These are phyloP conservation scores for Coreius guichenoti DNA, from an alignment of 2,797 vertebrate species.

Conservation along the genomic window DNA sequence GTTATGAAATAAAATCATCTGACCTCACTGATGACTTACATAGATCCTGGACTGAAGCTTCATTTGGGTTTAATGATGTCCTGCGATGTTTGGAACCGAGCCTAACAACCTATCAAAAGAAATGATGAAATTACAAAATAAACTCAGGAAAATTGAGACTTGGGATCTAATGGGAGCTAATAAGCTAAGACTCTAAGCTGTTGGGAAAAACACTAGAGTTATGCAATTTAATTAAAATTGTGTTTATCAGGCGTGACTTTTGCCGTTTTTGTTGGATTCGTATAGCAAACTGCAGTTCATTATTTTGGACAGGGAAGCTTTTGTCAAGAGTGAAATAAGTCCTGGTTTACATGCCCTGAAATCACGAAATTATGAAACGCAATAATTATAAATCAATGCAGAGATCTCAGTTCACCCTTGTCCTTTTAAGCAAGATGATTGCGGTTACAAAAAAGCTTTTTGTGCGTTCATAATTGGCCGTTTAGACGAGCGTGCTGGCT, in stretches of 20 bases:
- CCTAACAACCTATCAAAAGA: slow-evolving; percentile 50
- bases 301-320: slow-evolving; percentile 31
- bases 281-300: background rate
- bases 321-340: slow-evolving; percentile 1
- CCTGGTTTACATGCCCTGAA: background rate
- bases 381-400: slow-evolving; percentile 17
- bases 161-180: slow-evolving; percentile 49
- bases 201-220: slow-evolving; percentile 51
- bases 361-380: background rate
- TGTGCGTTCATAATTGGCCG: slow-evolving; percentile 2
- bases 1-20: slow-evolving; percentile 25
- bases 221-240: slow-evolving; percentile 57
- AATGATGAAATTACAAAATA: slow-evolving; percentile 55
- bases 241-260: slow-evolving; percentile 45
- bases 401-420: background rate
- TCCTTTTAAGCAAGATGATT: slow-evolving; percentile 5
- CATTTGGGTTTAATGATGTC: slow-evolving; percentile 32
- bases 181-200: slow-evolving; percentile 34
- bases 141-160: slow-evolving; percentile 55
- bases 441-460: slow-evolving; percentile 14
- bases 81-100: slow-evolving; percentile 42
- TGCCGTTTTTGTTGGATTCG: slow-evolving; percentile 50
- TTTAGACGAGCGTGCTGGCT: slow-evolving; percentile 62
- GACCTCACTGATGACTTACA: slow-evolving; percentile 9
- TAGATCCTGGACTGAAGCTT: slow-evolving; percentile 11